These are phyloP conservation scores for Trogon melanurus DNA, from an alignment of 2,113 vertebrate species.

Conservation along the genomic window DNA sequence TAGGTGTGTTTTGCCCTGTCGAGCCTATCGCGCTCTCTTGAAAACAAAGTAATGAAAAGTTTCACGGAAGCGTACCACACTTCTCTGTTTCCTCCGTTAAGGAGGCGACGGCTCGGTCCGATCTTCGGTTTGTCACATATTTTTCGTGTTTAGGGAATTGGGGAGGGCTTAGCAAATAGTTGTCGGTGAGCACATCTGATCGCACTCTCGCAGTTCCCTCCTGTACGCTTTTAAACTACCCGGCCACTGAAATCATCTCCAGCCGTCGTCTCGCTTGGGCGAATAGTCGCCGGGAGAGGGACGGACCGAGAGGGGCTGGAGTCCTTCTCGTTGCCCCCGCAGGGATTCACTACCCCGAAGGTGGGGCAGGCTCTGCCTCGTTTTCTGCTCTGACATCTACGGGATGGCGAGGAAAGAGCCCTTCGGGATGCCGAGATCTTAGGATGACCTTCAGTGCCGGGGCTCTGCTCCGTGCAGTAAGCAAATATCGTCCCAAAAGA, in stretches of 20 bases:
- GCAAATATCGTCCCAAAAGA: background rate
- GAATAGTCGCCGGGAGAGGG: background rate
- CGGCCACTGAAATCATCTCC: background rate
- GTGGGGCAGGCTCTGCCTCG: background rate
- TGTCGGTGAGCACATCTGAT: background rate
- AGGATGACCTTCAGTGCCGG: background rate
- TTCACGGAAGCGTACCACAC: too few species aligned
- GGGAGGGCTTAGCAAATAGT: background rate
- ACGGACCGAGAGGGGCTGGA: accelerated
- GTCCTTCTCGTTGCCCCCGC: background rate
- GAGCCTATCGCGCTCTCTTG: background rate
- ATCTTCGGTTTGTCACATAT: accelerated
- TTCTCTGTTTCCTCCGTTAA: background rate
- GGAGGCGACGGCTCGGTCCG: background rate
- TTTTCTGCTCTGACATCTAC: background rate
- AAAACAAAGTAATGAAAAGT: background rate
- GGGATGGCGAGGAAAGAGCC: background rate
- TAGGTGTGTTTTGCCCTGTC: background rate
- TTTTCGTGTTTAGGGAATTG: background rate
- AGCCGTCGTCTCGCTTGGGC: background rate
- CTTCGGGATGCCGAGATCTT: background rate
- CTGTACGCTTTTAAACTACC: background rate
- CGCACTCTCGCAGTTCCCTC: background rate
- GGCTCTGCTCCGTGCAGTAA: background rate
- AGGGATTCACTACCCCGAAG: background rate